These are phyloP conservation scores for Aplodontia rufa DNA, from an alignment of 2,113 vertebrate species.

Conservation along the genomic window DNA sequence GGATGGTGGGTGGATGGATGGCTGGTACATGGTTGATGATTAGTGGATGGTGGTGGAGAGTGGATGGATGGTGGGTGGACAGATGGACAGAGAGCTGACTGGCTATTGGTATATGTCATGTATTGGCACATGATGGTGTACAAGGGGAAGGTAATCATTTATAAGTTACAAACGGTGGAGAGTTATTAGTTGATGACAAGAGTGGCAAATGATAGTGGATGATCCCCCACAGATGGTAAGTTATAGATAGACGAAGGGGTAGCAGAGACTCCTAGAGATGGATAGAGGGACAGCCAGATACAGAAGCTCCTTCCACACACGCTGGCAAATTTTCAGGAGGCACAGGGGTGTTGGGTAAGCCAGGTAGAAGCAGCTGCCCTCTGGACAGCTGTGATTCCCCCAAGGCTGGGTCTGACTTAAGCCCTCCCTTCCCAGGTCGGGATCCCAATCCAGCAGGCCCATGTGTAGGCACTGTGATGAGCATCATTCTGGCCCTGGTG, in stretches of 20 bases:
- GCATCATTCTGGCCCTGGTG: conserved; percentile 81
- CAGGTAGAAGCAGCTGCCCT: background rate
- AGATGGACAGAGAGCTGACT: background rate
- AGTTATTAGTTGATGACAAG: background rate
- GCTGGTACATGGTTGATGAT: background rate
- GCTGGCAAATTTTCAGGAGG: background rate
- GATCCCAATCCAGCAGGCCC: background rate
- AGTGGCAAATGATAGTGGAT: background rate
- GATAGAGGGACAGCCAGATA: background rate
- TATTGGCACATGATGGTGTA: background rate
- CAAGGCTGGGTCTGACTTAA: background rate
- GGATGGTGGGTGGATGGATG: background rate
- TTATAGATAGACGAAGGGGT: background rate
- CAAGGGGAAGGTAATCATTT: background rate
- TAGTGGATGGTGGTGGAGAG: too few species aligned
- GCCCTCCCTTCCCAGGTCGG: conserved; percentile 71
- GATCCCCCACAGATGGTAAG: background rate
- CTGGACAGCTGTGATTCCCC: fast-evolving
- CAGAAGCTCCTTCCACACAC: background rate
- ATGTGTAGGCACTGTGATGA: conserved; percentile 34
- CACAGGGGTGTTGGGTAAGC: background rate
- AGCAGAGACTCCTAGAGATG: background rate
- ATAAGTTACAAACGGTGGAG: background rate
- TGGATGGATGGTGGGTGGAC: background rate
- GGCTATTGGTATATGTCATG: fast-evolving